These are phyloP conservation scores for Oryzias woworae DNA, from an alignment of 2,113 vertebrate species.

Conservation along the genomic window DNA sequence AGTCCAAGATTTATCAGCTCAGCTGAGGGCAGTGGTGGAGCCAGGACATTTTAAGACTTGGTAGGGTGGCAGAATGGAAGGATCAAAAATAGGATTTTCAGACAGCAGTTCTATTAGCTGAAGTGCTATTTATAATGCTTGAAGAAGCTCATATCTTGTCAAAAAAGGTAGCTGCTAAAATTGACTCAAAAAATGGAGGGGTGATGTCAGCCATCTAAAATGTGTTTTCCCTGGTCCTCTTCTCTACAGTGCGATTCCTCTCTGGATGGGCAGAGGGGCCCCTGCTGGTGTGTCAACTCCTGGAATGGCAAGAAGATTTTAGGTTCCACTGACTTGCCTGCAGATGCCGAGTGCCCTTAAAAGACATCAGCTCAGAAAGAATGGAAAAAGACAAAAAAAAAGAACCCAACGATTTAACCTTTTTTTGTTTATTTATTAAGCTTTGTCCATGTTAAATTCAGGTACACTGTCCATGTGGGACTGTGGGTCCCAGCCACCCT, in stretches of 20 bases:
- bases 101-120: no score
- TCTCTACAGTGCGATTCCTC: conserved; percentile 87
- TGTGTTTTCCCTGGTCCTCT: conserved; percentile 1
- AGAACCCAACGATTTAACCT: conserved; percentile 65
- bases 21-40: no score
- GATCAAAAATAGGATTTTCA: no score
- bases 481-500: conserved; percentile 44
- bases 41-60: no score
- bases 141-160: no score
- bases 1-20: not conserved
- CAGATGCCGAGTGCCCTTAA: conserved; percentile 85
- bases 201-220: no score
- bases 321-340: conserved; percentile 77
- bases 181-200: no score
- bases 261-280: conserved; percentile 84
- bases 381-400: conserved; percentile 32
- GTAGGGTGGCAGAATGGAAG: no score
- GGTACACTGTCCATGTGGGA: conserved; percentile 78
- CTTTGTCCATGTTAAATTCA: conserved; percentile 75
- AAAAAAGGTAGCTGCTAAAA: no score
- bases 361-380: not conserved
- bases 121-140: no score
- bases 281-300: conserved; percentile 93
- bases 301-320: conserved; percentile 88
- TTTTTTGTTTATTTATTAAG: conserved; percentile 79